A percentile compares a stretch with the other conserved stretches of the same genome.
Evolutionary conservation across 2,888 invertebrate genomes (phyloP).

Genomic region (Melieria crassipennis): DNA sequence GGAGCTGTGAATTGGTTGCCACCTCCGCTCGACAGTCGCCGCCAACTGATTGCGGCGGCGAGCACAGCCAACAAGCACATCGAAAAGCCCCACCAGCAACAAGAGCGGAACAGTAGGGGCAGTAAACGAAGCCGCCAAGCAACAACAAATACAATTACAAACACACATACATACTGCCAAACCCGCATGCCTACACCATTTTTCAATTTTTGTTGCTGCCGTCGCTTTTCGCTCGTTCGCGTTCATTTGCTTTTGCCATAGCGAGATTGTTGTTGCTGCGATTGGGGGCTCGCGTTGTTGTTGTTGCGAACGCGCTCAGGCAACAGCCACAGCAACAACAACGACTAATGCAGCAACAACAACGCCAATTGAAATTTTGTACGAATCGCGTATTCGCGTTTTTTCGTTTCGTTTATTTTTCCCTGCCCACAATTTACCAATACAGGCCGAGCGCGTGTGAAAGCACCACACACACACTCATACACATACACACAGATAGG

Average conservation of each 20-base stretch:
- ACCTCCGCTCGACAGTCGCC: constrained; percentile 47
- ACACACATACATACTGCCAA: too few species aligned
- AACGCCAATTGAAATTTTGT: constrained; percentile 49
- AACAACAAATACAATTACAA: constrained; percentile 4
- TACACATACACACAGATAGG: constrained; percentile 27
- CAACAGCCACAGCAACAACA: constrained; percentile 36
- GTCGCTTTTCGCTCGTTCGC: background rate
- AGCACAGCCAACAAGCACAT: constrained; percentile 2
- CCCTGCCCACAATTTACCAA: constrained; percentile 64
- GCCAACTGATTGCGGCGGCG: background rate
- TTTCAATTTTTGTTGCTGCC: constrained; percentile 18
- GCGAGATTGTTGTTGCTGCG: too few species aligned
- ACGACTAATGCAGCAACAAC: constrained; percentile 33
- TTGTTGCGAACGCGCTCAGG: constrained; percentile 21
- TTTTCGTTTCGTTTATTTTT: constrained; percentile 60
- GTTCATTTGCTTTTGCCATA: too few species aligned
- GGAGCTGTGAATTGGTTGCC: constrained; percentile 48
- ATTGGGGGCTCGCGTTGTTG: background rate
- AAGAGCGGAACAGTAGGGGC: too few species aligned
- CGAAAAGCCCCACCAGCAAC: background rate
- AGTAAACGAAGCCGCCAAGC: too few species aligned
- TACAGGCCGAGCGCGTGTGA: constrained; percentile 33
- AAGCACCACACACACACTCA: constrained; percentile 35
- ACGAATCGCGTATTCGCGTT: constrained; percentile 65
- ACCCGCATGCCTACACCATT: constrained; percentile 30